Evolutionary conservation across 1,140 invertebrate genomes (phyloP).

Genomic region (Trachelipus rathkii): DNA sequence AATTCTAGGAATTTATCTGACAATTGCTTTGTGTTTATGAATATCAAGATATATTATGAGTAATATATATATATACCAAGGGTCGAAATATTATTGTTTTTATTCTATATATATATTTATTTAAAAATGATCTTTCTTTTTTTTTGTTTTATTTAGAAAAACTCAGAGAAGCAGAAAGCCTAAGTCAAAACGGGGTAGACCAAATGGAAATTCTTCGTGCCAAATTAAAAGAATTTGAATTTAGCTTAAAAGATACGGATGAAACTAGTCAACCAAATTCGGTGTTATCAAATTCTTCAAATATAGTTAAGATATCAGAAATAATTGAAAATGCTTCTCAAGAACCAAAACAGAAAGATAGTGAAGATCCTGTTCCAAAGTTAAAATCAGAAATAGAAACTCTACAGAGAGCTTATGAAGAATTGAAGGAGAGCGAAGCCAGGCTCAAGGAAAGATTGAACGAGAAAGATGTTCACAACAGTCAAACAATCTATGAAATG

Average conservation of each 20-base stretch:
- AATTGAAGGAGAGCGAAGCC: background rate
- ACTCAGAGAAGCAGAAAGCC: background rate
- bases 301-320: background rate
- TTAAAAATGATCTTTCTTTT: too few species aligned
- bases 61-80: too few species aligned
- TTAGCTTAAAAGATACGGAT: background rate
- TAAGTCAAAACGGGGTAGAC: background rate
- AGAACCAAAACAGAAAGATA: background rate
- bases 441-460: background rate
- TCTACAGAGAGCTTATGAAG: background rate
- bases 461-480: background rate
- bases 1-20: too few species aligned
- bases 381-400: background rate
- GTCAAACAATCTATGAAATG: background rate
- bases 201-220: slow-evolving; percentile 1
- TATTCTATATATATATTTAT: too few species aligned
- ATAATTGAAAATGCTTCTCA: background rate
- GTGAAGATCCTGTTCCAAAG: background rate
- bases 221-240: background rate
- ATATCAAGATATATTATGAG: too few species aligned
- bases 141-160: background rate
- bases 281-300: background rate
- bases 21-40: too few species aligned
- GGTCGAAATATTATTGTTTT: too few species aligned
- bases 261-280: background rate